phyloP scores from a whole-genome alignment of 2,113 vertebrate species.

The Neotragus pygmaeus region DNA sequence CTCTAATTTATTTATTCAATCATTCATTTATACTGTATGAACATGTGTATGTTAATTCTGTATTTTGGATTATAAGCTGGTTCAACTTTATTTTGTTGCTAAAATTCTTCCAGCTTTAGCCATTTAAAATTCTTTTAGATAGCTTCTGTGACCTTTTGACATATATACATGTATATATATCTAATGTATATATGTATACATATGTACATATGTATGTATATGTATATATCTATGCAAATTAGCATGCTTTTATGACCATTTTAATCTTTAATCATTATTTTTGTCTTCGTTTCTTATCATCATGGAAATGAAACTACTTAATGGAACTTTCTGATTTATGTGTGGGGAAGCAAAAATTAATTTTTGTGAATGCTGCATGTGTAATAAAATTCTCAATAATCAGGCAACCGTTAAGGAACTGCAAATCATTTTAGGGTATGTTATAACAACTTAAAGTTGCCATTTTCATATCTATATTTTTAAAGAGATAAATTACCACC shows the following conservation, averaged over 20 bases:
- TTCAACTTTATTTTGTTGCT: neutral
- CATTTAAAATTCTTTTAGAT: neutral
- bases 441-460: slow-evolving; percentile 11
- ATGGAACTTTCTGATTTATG: slow-evolving; percentile 34
- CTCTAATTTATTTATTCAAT: neutral
- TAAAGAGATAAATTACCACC: neutral
- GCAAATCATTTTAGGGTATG: neutral
- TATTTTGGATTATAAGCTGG: neutral
- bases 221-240: neutral
- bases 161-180: neutral
- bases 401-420: neutral
- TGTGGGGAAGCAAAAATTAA: slow-evolving; percentile 22
- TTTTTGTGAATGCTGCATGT: neutral
- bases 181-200: neutral
- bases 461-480: neutral
- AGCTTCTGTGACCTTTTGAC: neutral
- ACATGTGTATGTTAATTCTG: neutral
- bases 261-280: neutral
- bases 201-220: neutral
- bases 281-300: slow-evolving; percentile 26
- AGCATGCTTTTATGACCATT: neutral
- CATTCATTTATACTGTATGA: neutral
- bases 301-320: neutral
- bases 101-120: neutral
- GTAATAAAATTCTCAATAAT: slow-evolving; percentile 37